These are phyloP conservation scores for Solea solea DNA, from an alignment of 2,113 vertebrate species.

Conservation along the genomic window DNA sequence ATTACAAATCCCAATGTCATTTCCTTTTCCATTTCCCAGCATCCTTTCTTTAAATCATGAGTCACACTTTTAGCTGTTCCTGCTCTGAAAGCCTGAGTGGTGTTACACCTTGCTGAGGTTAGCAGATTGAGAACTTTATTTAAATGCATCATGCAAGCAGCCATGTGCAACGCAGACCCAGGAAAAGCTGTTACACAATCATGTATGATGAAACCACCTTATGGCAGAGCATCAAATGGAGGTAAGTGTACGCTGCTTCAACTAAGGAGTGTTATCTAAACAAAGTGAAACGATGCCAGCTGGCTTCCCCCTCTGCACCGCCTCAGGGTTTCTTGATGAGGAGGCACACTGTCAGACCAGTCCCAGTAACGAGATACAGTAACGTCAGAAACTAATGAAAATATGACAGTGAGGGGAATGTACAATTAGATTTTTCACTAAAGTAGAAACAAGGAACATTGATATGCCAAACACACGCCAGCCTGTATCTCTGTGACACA, in stretches of 20 bases:
- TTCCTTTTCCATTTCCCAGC: too few relatives aligned
- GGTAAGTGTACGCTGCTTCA: conserved; percentile 46
- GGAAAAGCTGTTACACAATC: conserved; percentile 38
- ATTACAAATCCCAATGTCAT: too few relatives aligned
- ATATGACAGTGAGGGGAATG: conserved; percentile 29
- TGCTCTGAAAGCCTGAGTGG: too few relatives aligned
- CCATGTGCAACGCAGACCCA: background rate
- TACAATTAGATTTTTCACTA: conserved; percentile 33
- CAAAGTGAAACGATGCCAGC: conserved; percentile 60
- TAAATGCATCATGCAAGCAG: conserved; percentile 7
- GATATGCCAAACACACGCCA: conserved; percentile 38
- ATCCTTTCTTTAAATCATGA: too few relatives aligned
- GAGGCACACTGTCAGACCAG: conserved; percentile 33
- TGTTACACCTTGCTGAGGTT: background rate
- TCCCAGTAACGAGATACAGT: conserved; percentile 32
- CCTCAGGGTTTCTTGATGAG: conserved; percentile 59
- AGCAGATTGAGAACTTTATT: conserved; percentile 1
- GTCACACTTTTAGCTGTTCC: too few relatives aligned
- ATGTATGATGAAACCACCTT: conserved; percentile 43
- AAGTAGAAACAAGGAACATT: conserved; percentile 24
- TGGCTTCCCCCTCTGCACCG: conserved; percentile 55
- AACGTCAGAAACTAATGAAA: conserved; percentile 30
- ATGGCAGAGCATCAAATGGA: conserved; percentile 45
- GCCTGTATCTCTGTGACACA: conserved; percentile 24
- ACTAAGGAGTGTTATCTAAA: conserved; percentile 59